Evolutionary conservation across 2,888 invertebrate species (phyloP).

Genomic region (Hydriomena furcata): DNA sequence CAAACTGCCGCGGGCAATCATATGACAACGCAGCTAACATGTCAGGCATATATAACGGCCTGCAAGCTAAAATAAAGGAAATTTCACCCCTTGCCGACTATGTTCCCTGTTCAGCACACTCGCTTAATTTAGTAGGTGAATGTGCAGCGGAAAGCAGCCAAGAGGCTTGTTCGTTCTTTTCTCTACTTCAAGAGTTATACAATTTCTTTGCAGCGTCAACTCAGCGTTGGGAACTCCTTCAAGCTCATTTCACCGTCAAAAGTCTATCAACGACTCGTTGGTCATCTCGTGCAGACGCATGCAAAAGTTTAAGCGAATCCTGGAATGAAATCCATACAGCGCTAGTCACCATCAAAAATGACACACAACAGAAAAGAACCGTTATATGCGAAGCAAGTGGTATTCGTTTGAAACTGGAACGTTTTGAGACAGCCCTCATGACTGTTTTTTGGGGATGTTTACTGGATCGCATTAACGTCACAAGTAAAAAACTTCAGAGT

Average conservation of each 20-base stretch:
- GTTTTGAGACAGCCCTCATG: too few relatives aligned
- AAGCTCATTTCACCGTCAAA: too few relatives aligned
- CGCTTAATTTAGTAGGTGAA: slow-evolving; percentile 4
- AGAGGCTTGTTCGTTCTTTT: slow-evolving; percentile 4
- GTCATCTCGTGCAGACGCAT: too few relatives aligned
- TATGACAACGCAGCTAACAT: slow-evolving; percentile 15
- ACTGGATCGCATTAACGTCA: too few relatives aligned
- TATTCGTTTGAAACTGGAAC: too few relatives aligned
- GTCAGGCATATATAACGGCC: slow-evolving; percentile 8
- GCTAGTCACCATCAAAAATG: too few relatives aligned
- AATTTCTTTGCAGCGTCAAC: slow-evolving; percentile 3
- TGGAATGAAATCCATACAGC: too few relatives aligned
- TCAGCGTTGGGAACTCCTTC: too few relatives aligned
- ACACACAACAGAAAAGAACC: too few relatives aligned
- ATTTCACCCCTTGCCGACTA: neutral
- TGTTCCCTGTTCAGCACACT: slow-evolving; percentile 8
- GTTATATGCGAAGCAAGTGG: too few relatives aligned
- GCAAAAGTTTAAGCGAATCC: slow-evolving; percentile 5
- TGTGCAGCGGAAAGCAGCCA: neutral
- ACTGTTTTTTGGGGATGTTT: too few relatives aligned
- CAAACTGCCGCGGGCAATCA: slow-evolving; percentile 6
- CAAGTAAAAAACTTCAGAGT: too few relatives aligned
- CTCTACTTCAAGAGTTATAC: neutral
- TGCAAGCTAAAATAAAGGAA: slow-evolving; percentile 7
- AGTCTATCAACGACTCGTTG: slow-evolving; percentile 1